Conservation (phyloP, 1,140 invertebrate genomes). For the Conus ventricosus region DNA sequence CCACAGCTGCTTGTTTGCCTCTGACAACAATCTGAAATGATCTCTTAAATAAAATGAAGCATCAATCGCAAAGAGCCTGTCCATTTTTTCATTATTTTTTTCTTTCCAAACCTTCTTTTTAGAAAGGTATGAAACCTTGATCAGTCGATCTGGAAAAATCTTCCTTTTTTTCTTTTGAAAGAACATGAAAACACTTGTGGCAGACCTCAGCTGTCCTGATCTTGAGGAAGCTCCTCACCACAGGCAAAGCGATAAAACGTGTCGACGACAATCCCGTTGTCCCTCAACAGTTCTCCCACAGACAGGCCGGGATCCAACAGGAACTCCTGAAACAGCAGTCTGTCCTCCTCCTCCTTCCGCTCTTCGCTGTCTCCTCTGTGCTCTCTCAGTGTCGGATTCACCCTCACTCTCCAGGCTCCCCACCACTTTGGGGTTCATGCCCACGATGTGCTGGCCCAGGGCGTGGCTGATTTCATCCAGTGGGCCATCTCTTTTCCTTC, state of each 20-base stretch:
- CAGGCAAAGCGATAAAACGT: conserved; percentile 91
- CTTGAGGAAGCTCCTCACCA: conserved; percentile 76
- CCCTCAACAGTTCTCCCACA: conserved; percentile 84
- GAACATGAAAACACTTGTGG: no score
- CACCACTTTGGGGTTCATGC: conserved; percentile 89
- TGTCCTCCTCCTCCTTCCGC: conserved; percentile 68
- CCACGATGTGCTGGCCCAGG: conserved; percentile 93
- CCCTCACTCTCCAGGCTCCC: conserved; percentile 76
- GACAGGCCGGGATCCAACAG: conserved; percentile 85
- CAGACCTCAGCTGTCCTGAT: background rate
- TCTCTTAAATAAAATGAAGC: no score
- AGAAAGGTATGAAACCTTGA: no score
- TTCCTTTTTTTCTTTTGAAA: no score
- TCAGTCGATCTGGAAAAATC: no score
- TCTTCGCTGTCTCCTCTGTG: conserved; percentile 75
- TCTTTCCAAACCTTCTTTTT: no score
- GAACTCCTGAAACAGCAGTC: conserved; percentile 90
- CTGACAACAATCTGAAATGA: no score
- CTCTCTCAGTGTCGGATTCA: conserved; percentile 43
- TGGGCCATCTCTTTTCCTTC: conserved; percentile 41
- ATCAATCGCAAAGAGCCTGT: no score
- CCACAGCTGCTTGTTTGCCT: no score
- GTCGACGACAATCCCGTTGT: conserved; percentile 82
- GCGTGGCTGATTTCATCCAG: conserved; percentile 81
- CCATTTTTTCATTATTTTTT: no score